Base-by-base conservation (phyloP, 2,113 vertebrate genomes). In the Tricholaema leucomelas region DNA sequence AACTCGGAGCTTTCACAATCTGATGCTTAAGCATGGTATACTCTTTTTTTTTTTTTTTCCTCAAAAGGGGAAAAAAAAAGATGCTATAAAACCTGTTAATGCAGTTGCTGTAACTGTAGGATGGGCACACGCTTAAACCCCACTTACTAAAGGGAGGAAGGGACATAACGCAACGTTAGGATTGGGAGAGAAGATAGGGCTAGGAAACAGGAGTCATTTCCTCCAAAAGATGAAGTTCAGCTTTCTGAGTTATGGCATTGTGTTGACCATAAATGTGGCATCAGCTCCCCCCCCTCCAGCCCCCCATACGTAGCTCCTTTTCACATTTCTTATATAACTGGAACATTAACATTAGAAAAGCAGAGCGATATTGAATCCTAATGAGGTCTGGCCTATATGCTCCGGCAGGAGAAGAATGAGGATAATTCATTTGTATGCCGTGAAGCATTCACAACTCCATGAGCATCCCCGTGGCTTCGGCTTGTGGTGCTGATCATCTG, bases 401-500 rank as follows among this genome's bases (percentile, higher is more conserved):
- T 97, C 76, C 19, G 25, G 86, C 92, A 92, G 96, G 90, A 96
- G 95, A 97, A 97, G 97, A 97, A 97, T 97, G 97, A 96, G 96
- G 95, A 94, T 96, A 94, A 97, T 97, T 98, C 98, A 98, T 99
- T 98, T 98, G 98, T 98, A 99, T 98, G 98, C 98, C 25, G 90
- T 69, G 88, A 97, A 97, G 98, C 97, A 63, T 97, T 96, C 94
- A 6, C 97, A 97, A 95, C 98, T 98, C 98, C 97, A 50, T 56
- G 89, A 96, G 84, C 96, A 97, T 97, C 98, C 98, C 98, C 30
- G 95, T 97, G 98, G 98, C 97, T 98, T 96, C 95, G 79, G 98
- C 97, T 98, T 98, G 94, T 91, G 98, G 98, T 97, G 98, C 98
- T 96, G 97, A 98, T 98, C 98, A 98, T 98, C 98, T 98, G 98